Evolutionary conservation across 2,888 invertebrate genomes (phyloP).

Genomic region (Tipula helvola): DNA sequence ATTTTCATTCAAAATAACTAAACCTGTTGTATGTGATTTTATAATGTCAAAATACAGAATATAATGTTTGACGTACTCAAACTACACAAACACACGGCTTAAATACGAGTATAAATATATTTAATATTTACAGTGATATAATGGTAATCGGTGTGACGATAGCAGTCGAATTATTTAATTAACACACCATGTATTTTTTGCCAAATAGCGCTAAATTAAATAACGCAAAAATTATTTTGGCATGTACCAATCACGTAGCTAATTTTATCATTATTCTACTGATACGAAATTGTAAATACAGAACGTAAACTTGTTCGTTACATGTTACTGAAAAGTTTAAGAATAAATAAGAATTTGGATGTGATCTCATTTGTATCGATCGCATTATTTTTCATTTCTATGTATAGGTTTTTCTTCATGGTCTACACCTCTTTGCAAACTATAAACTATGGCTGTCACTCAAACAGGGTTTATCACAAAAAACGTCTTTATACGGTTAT

Average conservation of each 20-base stretch:
- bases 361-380: not conserved
- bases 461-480: not conserved
- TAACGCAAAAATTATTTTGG: not conserved
- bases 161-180: not conserved
- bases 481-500: not conserved
- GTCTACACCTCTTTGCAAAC: not conserved
- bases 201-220: not conserved
- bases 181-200: not conserved
- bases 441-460: not conserved
- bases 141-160: not conserved
- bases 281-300: not conserved
- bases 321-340: not conserved
- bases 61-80: not conserved
- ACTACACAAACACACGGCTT: not conserved
- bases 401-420: not conserved
- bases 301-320: not conserved
- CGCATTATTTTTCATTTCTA: not conserved
- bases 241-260: not conserved
- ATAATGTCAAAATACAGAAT: not conserved
- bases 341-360: not conserved
- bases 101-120: not conserved
- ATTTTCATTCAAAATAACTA: not conserved
- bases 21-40: not conserved
- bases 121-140: not conserved
- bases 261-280: not conserved